Evolutionary conservation across 2,888 invertebrate species (phyloP).

Genomic region (Glyphotaelius pellucidus): DNA sequence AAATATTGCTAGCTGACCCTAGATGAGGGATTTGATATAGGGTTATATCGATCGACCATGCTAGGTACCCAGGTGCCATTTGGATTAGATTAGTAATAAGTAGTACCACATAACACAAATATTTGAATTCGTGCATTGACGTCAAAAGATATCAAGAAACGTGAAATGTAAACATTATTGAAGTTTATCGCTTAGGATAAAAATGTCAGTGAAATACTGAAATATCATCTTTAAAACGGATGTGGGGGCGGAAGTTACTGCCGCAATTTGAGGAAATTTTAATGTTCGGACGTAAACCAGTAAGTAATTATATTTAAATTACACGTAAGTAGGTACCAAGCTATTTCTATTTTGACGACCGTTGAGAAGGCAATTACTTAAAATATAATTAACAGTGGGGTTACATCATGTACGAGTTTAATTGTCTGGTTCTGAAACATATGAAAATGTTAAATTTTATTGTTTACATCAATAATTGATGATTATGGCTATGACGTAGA

Average conservation of each 20-base stretch:
- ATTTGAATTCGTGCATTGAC: not conserved
- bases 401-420: no score
- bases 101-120: no score
- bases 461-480: no score
- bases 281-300: not conserved
- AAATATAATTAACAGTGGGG: not conserved
- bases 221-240: slow-evolving; percentile 25
- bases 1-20: no score
- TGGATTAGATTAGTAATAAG: no score
- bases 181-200: not conserved
- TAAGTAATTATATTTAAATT: not conserved
- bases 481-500: no score
- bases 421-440: no score
- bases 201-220: not conserved
- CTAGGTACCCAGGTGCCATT: no score
- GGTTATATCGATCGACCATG: no score
- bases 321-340: not conserved
- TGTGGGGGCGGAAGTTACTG: slow-evolving; percentile 34
- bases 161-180: not conserved
- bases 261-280: slow-evolving; percentile 31
- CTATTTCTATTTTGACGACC: not conserved
- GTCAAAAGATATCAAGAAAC: not conserved
- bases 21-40: no score
- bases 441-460: no score
- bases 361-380: not conserved